A percentile compares a stretch with the other conserved stretches of the same genome.
These are phyloP conservation scores for Echiichthys vipera DNA, from an alignment of 2,797 vertebrate species.

Conservation along the genomic window DNA sequence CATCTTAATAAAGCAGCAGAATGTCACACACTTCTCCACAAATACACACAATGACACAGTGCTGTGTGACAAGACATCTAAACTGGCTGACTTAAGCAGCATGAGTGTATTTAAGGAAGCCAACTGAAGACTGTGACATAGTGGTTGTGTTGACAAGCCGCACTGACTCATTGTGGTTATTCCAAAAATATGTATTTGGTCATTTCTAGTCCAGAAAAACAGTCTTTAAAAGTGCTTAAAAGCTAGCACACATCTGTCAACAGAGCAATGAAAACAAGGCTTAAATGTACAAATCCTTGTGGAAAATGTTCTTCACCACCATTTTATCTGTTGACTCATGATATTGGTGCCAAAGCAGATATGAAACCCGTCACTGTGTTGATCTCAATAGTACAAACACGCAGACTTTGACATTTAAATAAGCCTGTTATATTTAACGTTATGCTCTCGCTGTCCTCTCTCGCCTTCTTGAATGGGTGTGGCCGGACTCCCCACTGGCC, in stretches of 20 bases:
- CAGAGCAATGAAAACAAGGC: not conserved
- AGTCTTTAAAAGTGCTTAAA: not conserved
- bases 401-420: not conserved
- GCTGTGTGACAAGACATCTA: conserved; percentile 18
- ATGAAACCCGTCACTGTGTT: not conserved
- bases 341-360: not conserved
- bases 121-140: conserved; percentile 16
- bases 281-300: not conserved
- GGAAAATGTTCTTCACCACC: not conserved
- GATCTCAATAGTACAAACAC: not conserved
- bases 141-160: conserved; percentile 25
- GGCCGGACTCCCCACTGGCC: not conserved
- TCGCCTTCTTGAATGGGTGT: not conserved
- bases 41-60: conserved; percentile 6
- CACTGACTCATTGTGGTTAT: conserved; percentile 51
- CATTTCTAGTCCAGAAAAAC: conserved; percentile 19
- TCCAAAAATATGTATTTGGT: conserved; percentile 50
- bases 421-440: not conserved
- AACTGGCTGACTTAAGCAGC: conserved; percentile 12
- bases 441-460: not conserved
- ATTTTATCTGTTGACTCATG: not conserved
- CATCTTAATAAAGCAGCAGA: conserved; percentile 4
- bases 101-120: conserved; percentile 49
- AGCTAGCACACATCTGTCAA: conserved; percentile 1
- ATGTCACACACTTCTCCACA: not conserved